Evolutionary conservation across 37 sponge, comb jelly and placozoan species (phyloP), one percentile per base, ranked within the genome.

Genomic region (Tethya wilhelma): DNA sequence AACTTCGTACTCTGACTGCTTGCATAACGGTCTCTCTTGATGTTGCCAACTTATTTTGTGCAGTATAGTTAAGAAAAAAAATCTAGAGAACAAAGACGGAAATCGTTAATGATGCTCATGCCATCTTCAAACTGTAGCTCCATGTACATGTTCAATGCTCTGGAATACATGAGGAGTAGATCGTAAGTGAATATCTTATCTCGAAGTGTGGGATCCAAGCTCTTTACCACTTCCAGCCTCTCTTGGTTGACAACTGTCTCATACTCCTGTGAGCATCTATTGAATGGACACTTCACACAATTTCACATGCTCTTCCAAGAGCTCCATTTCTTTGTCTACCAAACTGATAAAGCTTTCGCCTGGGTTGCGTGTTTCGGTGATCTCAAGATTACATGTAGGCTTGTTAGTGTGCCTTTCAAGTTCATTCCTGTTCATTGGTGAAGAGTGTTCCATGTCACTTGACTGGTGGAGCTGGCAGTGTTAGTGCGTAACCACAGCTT

Each of bases 41-140:
- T n/a, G n/a, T n/a, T n/a, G n/a, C n/a, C 81, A 30, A 1, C 44
- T 30, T 4, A 91, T 82, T 46, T 86, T 91, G 22, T 69, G 56
- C 4, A 38, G 67, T 44, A 57, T 59, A 8, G 1, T 26, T 8
- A 69, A 0, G 83, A 78, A 63, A 85, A 67, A 20, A 22, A 8
- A 26, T 87, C 14, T 14, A 73, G 83, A 76, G 82, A 42, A 14
- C 72, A 45, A 14, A 12, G 49, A 14, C 2, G 17, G 36, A 66
- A 60, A 6, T 79, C 74, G 19, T 64, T 37, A 32, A 89, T 44
- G 17, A 89, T 43, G 6, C 36, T 44, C 5, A 83, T 73, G 2
- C 84, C 90, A 89, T 89, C 83, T 4, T 83, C 72, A 0, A 58
- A 25, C 2, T 32, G 37, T n/a, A 89, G 67, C 33, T 89, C 84